Evolutionary conservation across 1,140 invertebrate genomes (phyloP).

Genomic region (Andricus grossulariae): DNA sequence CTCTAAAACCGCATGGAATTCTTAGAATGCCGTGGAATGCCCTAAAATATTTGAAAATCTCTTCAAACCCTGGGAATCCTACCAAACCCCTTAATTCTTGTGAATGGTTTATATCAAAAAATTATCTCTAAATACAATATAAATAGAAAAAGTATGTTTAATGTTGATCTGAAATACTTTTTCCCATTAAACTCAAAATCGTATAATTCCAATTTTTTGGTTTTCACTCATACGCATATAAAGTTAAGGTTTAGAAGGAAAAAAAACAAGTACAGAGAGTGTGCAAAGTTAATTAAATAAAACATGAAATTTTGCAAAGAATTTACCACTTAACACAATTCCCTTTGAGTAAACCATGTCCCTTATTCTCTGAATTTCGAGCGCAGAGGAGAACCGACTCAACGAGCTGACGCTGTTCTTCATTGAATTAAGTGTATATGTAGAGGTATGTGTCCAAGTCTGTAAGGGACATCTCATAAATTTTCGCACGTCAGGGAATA

Average conservation of each 20-base stretch:
- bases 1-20: too few relatives aligned
- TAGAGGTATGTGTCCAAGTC: constrained; percentile 1
- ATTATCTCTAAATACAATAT: too few relatives aligned
- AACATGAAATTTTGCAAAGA: not conserved
- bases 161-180: too few relatives aligned
- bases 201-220: too few relatives aligned
- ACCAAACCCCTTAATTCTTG: too few relatives aligned
- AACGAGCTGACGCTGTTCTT: constrained; percentile 3
- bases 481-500: constrained; percentile 10
- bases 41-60: too few relatives aligned
- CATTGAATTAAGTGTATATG: constrained; percentile 17
- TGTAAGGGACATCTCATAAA: constrained; percentile 22
- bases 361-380: not conserved
- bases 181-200: too few relatives aligned
- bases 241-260: not conserved
- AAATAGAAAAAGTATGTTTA: too few relatives aligned
- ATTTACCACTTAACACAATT: not conserved
- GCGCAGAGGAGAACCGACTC: not conserved
- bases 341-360: not conserved
- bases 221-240: not conserved
- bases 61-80: too few relatives aligned
- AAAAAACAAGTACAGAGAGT: not conserved
- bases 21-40: too few relatives aligned
- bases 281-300: not conserved
- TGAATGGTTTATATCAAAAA: too few relatives aligned